phyloP scores from a whole-genome alignment of 2,797 vertebrate genomes.

The Pseudomugil gertrudae region DNA sequence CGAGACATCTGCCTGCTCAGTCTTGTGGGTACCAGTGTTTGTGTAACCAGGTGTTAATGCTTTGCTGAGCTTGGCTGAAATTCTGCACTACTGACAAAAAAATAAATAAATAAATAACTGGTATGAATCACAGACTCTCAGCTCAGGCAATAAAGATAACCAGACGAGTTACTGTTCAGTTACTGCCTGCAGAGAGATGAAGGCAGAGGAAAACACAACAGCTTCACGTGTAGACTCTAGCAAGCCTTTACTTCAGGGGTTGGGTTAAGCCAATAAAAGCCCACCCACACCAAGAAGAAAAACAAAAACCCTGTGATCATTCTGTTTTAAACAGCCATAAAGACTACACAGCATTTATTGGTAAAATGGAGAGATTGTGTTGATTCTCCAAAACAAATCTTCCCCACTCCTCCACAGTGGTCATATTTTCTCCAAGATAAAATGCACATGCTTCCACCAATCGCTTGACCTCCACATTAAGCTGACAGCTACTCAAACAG shows the following conservation, averaged over 20 bases:
- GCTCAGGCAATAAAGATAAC: slow-evolving; percentile 25
- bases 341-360: neutral
- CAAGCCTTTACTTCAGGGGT: no score
- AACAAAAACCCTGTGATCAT: neutral
- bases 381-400: no score
- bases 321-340: slow-evolving; percentile 4
- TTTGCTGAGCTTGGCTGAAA: slow-evolving; percentile 14
- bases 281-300: no score
- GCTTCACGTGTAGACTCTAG: neutral
- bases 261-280: no score
- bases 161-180: neutral
- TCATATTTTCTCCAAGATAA: neutral
- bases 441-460: neutral
- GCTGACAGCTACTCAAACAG: slow-evolving; percentile 12
- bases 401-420: neutral
- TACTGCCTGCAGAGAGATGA: neutral
- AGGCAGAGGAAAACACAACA: slow-evolving; percentile 5
- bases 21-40: no score
- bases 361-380: no score
- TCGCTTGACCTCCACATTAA: slow-evolving; percentile 1
- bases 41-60: slow-evolving; percentile 4
- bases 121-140: neutral
- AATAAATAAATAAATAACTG: neutral
- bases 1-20: no score
- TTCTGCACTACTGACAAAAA: neutral